Base-by-base conservation (phyloP, 2,797 vertebrate genomes). In the Melanotaenia pygmaea region DNA sequence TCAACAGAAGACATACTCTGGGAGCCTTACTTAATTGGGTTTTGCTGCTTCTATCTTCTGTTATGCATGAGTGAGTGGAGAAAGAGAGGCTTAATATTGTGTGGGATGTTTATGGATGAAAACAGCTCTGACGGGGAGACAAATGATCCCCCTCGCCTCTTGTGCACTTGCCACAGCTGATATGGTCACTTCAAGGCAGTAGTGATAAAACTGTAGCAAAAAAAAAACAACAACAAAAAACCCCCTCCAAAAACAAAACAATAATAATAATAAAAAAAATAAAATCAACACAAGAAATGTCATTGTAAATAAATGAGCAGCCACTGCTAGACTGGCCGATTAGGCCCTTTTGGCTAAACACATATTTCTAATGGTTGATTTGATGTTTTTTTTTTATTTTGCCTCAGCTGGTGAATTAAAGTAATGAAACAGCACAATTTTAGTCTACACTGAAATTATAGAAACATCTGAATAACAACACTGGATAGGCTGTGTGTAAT, bases 21-120 rank as follows among this genome's bases (percentile, higher is more conserved):
- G 76, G 68, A 91, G 67, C 64, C 74, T 77, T 80, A 28, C 72
- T 88, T 87, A 85, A 91, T 84, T 88, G 83, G 80, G 64, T 84
- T 91, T 87, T 59, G 82, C 84, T 80, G 76, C 66, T 75, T 76
- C 67, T 79, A 72, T 76, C 77, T 76, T 67, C 85, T 76, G 84
- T 78, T 51, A 56, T 78, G 77, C 72, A 81, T 61, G 77, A 72
- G 75, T 80, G 67, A 88, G 82, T 75, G 72, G 68, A 85, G 81
- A 83, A 83, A 81, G 64, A 80, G 67, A 81, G 66, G 79, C 71
- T 79, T 87, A 86, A 88, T 87, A 86, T 77, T 76, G 84, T 81
- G 84, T 84, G 86, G 81, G 87, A 82, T 91, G 86, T 90, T 90
- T 86, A 78, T 86, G 75, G 82, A 88, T 81, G 74, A 85, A 89